Evolutionary conservation across 2,888 invertebrate genomes (phyloP).

Genomic region (Julus scandinavius): DNA sequence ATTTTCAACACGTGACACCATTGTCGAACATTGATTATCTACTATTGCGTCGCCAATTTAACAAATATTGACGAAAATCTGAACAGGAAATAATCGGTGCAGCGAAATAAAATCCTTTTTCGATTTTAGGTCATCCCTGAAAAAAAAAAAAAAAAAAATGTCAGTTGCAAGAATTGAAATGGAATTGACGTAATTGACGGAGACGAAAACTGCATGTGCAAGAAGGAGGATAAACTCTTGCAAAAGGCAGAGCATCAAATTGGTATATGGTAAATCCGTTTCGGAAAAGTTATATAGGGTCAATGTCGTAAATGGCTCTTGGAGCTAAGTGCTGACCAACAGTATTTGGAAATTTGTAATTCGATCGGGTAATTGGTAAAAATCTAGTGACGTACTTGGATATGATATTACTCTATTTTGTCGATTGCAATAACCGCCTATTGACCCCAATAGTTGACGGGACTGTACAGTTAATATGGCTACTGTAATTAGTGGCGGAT

Average conservation of each 20-base stretch:
- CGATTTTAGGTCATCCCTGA: not conserved
- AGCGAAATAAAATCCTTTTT: not conserved
- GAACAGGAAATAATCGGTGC: not conserved
- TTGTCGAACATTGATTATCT: not conserved
- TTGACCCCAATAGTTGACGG: not conserved
- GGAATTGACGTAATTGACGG: no score
- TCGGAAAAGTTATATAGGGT: not conserved
- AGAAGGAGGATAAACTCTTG: not conserved
- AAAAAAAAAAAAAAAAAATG: not conserved
- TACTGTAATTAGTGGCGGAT: not conserved
- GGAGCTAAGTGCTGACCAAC: not conserved
- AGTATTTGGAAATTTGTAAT: not conserved
- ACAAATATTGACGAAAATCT: not conserved
- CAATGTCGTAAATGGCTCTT: not conserved
- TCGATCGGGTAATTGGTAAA: conserved; percentile 15
- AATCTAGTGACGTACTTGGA: not conserved
- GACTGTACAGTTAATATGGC: not conserved
- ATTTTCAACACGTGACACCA: not conserved
- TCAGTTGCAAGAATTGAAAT: not conserved
- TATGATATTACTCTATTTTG: not conserved
- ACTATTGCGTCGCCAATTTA: not conserved
- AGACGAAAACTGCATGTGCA: not conserved
- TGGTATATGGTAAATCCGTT: not conserved
- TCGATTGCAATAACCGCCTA: not conserved
- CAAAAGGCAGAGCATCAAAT: not conserved